phyloP scores from a whole-genome alignment of 2,797 vertebrate species.

The Fratercula arctica region DNA sequence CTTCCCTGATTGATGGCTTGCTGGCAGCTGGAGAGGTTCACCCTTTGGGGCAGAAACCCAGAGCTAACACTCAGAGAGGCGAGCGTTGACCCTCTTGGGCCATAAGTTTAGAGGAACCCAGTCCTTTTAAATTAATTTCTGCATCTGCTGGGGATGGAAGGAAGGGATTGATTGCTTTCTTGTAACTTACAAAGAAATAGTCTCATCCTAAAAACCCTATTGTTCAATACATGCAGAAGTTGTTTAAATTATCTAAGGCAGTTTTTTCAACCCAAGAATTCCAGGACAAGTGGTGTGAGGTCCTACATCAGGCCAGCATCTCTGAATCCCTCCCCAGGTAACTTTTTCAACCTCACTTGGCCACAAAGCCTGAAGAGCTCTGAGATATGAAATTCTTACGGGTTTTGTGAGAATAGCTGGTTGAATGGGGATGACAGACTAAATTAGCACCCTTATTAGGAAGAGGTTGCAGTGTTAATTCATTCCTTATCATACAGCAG shows the following conservation, averaged over 20 bases:
- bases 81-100: neutral
- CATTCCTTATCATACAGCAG: neutral
- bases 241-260: neutral
- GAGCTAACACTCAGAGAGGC: neutral
- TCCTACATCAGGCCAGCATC: neutral
- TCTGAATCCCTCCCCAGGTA: neutral
- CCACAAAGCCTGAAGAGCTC: neutral
- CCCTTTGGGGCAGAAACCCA: neutral
- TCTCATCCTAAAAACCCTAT: neutral
- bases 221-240: neutral
- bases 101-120: neutral
- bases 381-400: neutral
- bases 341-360: neutral
- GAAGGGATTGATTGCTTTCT: neutral
- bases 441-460: neutral
- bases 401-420: neutral
- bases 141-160: neutral
- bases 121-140: neutral
- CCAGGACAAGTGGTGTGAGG: neutral
- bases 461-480: neutral
- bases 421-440: neutral
- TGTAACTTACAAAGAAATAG: neutral
- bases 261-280: neutral
- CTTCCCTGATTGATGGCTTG: constrained; percentile 15
- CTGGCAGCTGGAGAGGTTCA: constrained; percentile 2